Conservation (phyloP, 2,888 invertebrate species). For the Arctia plantaginis region DNA sequence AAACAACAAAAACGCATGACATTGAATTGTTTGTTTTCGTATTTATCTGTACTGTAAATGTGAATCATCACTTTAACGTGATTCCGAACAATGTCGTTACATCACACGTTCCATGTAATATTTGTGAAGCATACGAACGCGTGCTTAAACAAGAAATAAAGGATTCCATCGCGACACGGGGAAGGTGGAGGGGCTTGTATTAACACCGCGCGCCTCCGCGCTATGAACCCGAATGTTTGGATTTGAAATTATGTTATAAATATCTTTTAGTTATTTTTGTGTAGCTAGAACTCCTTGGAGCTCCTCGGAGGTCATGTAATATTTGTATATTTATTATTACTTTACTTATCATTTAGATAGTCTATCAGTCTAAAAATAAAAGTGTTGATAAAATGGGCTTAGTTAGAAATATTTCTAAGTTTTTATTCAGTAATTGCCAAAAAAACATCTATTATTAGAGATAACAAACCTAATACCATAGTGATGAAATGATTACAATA, state of each 20-base stretch:
- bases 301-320: not conserved
- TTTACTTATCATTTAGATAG: not conserved
- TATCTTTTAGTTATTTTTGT: not conserved
- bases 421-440: too few relatives aligned
- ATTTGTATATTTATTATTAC: not conserved
- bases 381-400: too few relatives aligned
- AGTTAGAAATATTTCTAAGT: too few relatives aligned
- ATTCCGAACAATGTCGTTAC: constrained; percentile 19
- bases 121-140: constrained; percentile 15
- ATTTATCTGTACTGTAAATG: not conserved
- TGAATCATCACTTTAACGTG: constrained; percentile 13
- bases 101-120: constrained; percentile 13
- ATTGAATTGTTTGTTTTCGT: not conserved
- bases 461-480: too few relatives aligned
- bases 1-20: not conserved
- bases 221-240: not conserved
- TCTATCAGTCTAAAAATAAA: too few relatives aligned
- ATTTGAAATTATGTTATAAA: not conserved
- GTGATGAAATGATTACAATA: too few relatives aligned
- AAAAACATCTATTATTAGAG: too few relatives aligned
- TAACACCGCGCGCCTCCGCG: not conserved
- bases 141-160: constrained; percentile 18
- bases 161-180: constrained; percentile 4
- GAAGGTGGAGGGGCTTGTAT: not conserved
- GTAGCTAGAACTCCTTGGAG: not conserved